Conservation (phyloP, 2,888 invertebrate species). For the Neoscelio sp. region DNA sequence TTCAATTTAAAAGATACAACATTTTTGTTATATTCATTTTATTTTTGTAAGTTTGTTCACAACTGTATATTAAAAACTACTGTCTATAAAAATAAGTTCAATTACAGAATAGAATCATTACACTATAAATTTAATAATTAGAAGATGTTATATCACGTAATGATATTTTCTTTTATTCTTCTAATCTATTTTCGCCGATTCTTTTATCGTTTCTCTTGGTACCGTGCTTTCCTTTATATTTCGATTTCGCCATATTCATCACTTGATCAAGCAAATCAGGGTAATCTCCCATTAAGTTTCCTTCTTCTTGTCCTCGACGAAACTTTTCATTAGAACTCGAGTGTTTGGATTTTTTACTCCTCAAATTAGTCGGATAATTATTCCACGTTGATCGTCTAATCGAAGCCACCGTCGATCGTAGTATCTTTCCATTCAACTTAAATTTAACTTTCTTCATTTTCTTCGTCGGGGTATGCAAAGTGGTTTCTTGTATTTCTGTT, state of each 20-base stretch:
- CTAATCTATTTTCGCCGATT: too few relatives aligned
- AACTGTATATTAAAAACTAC: too few relatives aligned
- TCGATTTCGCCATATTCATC: background rate
- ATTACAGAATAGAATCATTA: too few relatives aligned
- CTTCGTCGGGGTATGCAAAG: conserved; percentile 35
- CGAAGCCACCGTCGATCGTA: conserved; percentile 42
- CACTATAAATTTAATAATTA: too few relatives aligned
- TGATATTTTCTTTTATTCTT: too few relatives aligned
- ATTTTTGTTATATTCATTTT: too few relatives aligned
- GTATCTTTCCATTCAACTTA: conserved; percentile 24
- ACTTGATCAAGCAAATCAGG: conserved; percentile 24
- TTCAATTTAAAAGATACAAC: too few relatives aligned
- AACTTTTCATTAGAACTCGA: conserved; percentile 11
- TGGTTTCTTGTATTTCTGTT: conserved; percentile 40
- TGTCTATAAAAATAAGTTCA: too few relatives aligned
- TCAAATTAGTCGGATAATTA: conserved; percentile 24
- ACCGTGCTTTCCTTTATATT: background rate
- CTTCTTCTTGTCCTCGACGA: background rate
- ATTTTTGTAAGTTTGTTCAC: too few relatives aligned
- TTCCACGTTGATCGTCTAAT: conserved; percentile 41
- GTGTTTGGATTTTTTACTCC: conserved; percentile 26
- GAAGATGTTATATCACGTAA: too few relatives aligned
- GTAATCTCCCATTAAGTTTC: background rate
- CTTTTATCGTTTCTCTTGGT: too few relatives aligned
- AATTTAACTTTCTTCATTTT: conserved; percentile 59